A percentile compares a stretch with the other conserved stretches of the same genome.
Conservation (phyloP, 2,888 invertebrate species). For the Ichneumon xanthorius region DNA sequence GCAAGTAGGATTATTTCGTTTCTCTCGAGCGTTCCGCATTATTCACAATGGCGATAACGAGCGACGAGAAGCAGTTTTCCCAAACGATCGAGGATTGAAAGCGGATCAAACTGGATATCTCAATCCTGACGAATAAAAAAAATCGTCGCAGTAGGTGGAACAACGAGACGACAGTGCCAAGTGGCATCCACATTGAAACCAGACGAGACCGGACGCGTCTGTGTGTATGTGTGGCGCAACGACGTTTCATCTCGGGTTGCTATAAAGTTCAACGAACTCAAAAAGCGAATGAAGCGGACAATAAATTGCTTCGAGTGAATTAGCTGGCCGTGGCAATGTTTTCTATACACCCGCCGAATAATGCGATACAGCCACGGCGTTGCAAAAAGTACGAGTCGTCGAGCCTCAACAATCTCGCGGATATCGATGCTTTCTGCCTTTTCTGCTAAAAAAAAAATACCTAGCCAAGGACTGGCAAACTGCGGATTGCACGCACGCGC, state of each 20-base stretch:
- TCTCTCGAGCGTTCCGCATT: not conserved
- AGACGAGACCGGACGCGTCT: slow-evolving; percentile 55
- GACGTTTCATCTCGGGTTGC: slow-evolving; percentile 27
- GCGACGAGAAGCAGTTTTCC: not conserved
- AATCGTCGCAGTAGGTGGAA: slow-evolving; percentile 2
- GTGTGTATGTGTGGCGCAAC: slow-evolving; percentile 19
- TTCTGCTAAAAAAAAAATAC: not conserved
- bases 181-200: slow-evolving; percentile 61
- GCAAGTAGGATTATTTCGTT: not conserved
- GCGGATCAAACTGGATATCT: slow-evolving; percentile 52
- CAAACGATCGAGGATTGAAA: slow-evolving; percentile 46
- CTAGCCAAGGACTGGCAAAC: not conserved
- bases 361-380: not conserved
- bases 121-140: not conserved
- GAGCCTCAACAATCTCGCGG: not conserved
- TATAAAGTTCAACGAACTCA: slow-evolving; percentile 54
- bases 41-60: slow-evolving; percentile 2
- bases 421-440: not conserved
- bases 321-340: not conserved
- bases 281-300: slow-evolving; percentile 24
- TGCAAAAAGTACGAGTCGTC: not conserved
- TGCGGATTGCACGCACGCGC: slow-evolving; percentile 56
- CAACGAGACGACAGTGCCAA: slow-evolving; percentile 40
- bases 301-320: slow-evolving; percentile 13
- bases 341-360: not conserved